Conservation (phyloP, 2,888 invertebrate species). For the Hydraecia micacea region DNA sequence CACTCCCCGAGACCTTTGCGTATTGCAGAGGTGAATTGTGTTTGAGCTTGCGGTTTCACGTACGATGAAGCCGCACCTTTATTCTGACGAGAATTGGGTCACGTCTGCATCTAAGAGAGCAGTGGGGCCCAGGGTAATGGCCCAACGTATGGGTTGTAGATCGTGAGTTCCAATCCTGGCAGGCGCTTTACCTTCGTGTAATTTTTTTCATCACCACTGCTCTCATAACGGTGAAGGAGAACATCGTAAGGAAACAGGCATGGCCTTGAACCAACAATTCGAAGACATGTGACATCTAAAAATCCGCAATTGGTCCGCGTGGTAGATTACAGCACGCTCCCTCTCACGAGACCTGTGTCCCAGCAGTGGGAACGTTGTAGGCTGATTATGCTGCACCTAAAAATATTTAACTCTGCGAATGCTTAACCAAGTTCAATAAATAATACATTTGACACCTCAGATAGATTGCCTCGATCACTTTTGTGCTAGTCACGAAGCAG, state of each 20-base stretch:
- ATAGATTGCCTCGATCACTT: conserved; percentile 55
- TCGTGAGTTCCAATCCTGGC: not conserved
- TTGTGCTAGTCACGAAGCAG: conserved; percentile 59
- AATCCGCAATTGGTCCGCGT: not conserved
- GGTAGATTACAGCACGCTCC: not conserved
- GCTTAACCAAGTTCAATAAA: conserved; percentile 47
- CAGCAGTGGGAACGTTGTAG: not conserved
- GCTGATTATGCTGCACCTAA: conserved; percentile 14
- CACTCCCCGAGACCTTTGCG: conserved; percentile 69
- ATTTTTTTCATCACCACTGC: not conserved
- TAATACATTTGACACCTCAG: conserved; percentile 52
- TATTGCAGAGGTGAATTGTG: conserved; percentile 74
- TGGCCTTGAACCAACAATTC: not conserved
- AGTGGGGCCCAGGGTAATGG: not conserved
- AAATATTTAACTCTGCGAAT: conserved; percentile 24
- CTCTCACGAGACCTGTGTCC: not conserved
- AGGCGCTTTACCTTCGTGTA: not conserved
- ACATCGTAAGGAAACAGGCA: not conserved
- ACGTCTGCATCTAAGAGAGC: conserved; percentile 19
- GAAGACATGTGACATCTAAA: not conserved
- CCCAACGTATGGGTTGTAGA: not conserved
- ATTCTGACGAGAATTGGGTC: conserved; percentile 55
- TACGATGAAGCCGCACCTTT: conserved; percentile 48
- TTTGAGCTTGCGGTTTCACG: conserved; percentile 71
- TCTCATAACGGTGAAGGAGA: not conserved